These are phyloP conservation scores for Pardalotus punctatus DNA, from an alignment of 2,113 vertebrate species.

Conservation along the genomic window DNA sequence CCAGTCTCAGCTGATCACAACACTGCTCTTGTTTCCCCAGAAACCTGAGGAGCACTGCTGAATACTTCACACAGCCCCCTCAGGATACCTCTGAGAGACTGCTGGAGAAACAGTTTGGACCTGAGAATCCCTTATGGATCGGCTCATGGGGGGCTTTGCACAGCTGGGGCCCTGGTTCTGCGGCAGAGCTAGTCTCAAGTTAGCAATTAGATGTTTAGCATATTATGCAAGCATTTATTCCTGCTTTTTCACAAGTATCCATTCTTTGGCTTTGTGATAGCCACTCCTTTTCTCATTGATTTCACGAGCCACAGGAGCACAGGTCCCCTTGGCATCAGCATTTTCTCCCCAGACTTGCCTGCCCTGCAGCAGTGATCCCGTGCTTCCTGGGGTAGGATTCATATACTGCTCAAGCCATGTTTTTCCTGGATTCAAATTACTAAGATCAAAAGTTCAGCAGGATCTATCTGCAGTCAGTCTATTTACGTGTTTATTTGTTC, in stretches of 20 bases:
- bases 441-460: background rate
- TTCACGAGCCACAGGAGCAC: background rate
- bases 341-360: background rate
- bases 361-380: background rate
- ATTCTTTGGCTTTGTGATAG: background rate
- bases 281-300: background rate
- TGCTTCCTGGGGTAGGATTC: background rate
- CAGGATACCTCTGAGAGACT: background rate
- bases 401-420: background rate
- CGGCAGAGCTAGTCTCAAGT: background rate
- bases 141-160: background rate
- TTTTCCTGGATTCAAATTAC: background rate
- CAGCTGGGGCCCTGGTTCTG: rapidly evolving
- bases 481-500: background rate
- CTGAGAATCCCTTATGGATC: rapidly evolving
- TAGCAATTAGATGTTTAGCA: background rate
- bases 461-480: background rate
- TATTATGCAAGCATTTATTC: background rate
- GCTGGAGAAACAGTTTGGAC: background rate
- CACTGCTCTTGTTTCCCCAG: background rate
- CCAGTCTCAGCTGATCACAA: background rate
- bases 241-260: background rate
- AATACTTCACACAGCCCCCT: background rate
- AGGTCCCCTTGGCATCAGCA: background rate
- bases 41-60: background rate